Evolutionary conservation across 2,888 invertebrate genomes (phyloP).

Genomic region (Phasia obesa): DNA sequence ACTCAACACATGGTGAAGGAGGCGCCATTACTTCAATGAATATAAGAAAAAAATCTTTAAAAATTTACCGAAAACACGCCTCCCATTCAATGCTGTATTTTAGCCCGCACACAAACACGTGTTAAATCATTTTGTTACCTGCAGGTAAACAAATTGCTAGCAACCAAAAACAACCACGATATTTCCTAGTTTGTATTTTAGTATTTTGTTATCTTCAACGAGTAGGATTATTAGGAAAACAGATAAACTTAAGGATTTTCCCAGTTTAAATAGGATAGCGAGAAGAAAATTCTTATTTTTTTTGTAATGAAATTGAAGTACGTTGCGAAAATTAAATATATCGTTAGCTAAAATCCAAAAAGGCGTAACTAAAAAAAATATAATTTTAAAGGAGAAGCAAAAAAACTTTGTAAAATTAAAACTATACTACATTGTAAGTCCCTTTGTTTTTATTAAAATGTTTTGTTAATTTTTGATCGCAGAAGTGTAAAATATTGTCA

Average conservation of each 20-base stretch:
- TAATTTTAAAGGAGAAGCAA: too few species aligned
- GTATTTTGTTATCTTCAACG: slow-evolving; percentile 4
- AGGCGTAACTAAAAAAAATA: too few species aligned
- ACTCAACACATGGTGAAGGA: slow-evolving; percentile 2
- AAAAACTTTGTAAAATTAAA: too few species aligned
- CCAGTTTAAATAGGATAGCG: slow-evolving; percentile 15
- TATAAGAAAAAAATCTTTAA: not conserved
- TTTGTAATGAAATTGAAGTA: not conserved
- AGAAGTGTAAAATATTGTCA: too few species aligned
- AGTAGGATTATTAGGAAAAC: not conserved
- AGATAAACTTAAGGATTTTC: slow-evolving; percentile 49
- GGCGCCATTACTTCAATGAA: slow-evolving; percentile 15
- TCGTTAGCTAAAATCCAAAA: too few species aligned
- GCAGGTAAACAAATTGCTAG: slow-evolving; percentile 22
- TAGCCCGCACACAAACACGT: slow-evolving; percentile 4
- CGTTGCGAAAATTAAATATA: slow-evolving; percentile 5
- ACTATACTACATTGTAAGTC: too few species aligned
- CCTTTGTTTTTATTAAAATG: too few species aligned
- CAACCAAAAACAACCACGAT: slow-evolving; percentile 9
- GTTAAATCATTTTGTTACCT: slow-evolving; percentile 39
- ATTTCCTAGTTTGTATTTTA: not conserved
- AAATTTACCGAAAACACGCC: slow-evolving; percentile 43
- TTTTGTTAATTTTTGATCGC: too few species aligned
- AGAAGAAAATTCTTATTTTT: not conserved
- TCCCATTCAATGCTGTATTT: not conserved